A percentile compares a stretch with the other conserved stretches of the same genome.
These are phyloP conservation scores for Darevskia nairensis DNA, from an alignment of 2,797 vertebrate species.

Conservation along the genomic window DNA sequence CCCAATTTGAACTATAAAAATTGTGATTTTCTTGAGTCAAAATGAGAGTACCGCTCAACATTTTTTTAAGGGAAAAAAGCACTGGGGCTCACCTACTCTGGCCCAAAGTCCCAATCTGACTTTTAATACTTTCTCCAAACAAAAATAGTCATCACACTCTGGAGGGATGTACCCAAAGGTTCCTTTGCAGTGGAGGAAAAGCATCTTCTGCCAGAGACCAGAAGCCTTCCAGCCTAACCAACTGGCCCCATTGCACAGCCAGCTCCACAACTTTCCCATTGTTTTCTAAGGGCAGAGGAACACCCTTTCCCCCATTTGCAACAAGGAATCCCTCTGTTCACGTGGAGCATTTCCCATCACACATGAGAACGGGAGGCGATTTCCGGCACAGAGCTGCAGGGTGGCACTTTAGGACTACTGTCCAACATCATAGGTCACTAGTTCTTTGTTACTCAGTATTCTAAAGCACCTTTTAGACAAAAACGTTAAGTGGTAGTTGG, in stretches of 20 bases:
- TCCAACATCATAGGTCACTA: neutral
- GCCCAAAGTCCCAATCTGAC: neutral
- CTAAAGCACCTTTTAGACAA: constrained; percentile 43
- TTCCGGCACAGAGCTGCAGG: neutral
- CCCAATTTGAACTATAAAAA: too few relatives aligned
- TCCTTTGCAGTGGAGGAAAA: neutral
- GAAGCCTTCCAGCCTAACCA: neutral
- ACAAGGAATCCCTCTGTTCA: neutral
- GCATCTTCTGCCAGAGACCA: neutral
- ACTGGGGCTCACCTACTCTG: neutral
- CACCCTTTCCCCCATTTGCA: neutral
- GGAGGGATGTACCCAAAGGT: neutral
- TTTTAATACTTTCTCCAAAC: neutral
- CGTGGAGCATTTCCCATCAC: neutral
- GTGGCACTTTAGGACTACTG: neutral
- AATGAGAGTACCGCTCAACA: too few relatives aligned
- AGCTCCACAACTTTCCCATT: neutral
- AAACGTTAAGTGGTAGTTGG: constrained; percentile 12
- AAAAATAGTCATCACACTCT: neutral
- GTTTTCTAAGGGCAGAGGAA: neutral
- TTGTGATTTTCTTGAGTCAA: too few relatives aligned
- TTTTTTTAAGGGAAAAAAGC: too few relatives aligned
- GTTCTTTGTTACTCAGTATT: constrained; percentile 28
- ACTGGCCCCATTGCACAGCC: neutral
- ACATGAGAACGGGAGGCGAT: neutral